Evolutionary conservation across 1,140 invertebrate species (phyloP).

Genomic region (Globodera rostochiensis): DNA sequence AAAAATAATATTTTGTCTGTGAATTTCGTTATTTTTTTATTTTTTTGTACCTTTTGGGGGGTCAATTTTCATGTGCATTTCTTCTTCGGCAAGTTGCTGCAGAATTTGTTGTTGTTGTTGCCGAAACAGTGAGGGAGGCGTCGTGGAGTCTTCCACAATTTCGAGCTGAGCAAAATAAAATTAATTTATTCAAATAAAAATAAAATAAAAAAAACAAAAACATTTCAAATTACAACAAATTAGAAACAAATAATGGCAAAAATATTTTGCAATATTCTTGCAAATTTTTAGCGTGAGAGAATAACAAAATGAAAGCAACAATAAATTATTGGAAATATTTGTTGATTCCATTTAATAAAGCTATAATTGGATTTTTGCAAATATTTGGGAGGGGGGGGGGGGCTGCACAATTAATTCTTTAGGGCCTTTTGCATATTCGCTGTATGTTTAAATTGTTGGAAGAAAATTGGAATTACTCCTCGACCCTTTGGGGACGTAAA

Average conservation of each 20-base stretch:
- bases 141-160: not conserved
- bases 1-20: not conserved
- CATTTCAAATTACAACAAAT: not conserved
- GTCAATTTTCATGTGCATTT: not conserved
- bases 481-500: too few species aligned
- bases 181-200: not conserved
- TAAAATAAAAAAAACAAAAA: not conserved
- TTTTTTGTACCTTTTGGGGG: not conserved
- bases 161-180: not conserved
- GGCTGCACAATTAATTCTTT: too few species aligned
- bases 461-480: too few species aligned
- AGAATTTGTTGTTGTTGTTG: not conserved
- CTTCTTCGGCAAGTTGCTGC: not conserved
- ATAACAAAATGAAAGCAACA: too few species aligned
- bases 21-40: not conserved
- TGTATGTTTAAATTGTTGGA: too few species aligned
- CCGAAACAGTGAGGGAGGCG: not conserved
- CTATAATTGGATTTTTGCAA: too few species aligned
- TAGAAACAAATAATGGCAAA: not conserved
- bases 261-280: too few species aligned
- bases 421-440: too few species aligned
- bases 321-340: too few species aligned
- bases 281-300: not conserved
- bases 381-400: too few species aligned
- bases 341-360: too few species aligned